A percentile compares a stretch with the other conserved stretches of the same genome.
These are phyloP conservation scores for Hafferia zeledoni DNA, from an alignment of 2,797 vertebrate species.

Conservation along the genomic window DNA sequence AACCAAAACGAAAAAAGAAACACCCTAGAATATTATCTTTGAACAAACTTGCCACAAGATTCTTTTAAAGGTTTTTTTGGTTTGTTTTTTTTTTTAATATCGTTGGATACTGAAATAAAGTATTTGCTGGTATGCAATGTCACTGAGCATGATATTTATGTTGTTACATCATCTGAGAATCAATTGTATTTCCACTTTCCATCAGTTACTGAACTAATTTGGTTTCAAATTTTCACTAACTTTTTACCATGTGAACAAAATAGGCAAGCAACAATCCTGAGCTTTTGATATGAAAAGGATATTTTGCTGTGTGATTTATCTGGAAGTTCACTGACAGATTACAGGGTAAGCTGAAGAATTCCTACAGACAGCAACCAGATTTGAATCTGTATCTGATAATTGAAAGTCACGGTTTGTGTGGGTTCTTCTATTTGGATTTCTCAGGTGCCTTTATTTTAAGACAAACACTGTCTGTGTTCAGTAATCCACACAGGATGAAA, in stretches of 20 bases:
- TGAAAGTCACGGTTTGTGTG: not conserved
- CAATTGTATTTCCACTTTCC: constrained; percentile 36
- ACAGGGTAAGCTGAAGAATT: not conserved
- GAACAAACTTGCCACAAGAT: constrained; percentile 24
- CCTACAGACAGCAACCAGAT: not conserved
- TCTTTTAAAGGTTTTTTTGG: constrained; percentile 3
- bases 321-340: not conserved
- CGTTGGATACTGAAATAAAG: not conserved
- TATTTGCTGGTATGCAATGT: constrained; percentile 19
- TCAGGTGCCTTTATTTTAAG: not conserved
- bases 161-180: constrained; percentile 64
- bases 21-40: constrained; percentile 40
- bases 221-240: constrained; percentile 25
- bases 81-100: not conserved
- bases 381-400: not conserved
- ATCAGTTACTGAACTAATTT: constrained; percentile 26
- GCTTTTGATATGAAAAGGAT: not conserved
- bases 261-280: not conserved
- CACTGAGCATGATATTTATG: constrained; percentile 33
- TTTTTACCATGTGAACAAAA: constrained; percentile 15
- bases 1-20: constrained; percentile 67
- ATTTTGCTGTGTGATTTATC: not conserved
- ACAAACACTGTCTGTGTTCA: not conserved
- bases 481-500: not conserved
- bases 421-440: not conserved